Base-by-base conservation (phyloP, 2,888 invertebrate genomes). In the Noctua janthina region DNA sequence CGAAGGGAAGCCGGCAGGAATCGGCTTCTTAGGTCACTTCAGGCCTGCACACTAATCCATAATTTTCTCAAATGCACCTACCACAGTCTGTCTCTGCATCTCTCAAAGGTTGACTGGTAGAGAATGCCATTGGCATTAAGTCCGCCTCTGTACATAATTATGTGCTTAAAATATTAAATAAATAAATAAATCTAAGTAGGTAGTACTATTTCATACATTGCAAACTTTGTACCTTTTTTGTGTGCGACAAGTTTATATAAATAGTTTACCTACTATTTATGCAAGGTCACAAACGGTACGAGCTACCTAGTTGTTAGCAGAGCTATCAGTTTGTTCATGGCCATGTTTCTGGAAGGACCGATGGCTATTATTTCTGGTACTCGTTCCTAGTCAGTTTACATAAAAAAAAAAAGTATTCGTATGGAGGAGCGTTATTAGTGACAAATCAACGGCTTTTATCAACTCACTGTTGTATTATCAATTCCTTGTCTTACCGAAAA, bases 401-500 rank as follows among this genome's bases (percentile, higher is more conserved):
- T 62, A 2, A 62, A 62, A 59, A 3, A 59, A 59, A 59, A 54
- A 54, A 54, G 2, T 23, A 20, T 20, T 59, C 10, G 23, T 59
- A 29, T 0, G 15, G 29, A 23, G 23, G 11, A 56, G 23, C 56
- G 23, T 15, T 29, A n/a, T 29, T 15, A 29, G 15, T 29, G 29
- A 17, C 46, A 75, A 46, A 17, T 13, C 15, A 17, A 35, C n/a
- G 8, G 29, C 3, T 6, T 54, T 62, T 62, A 69, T 79, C 62
- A 62, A 51, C 6, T 51, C n/a, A 10, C 46, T 79, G 56, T 17
- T 39, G 39, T 70, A 23, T 70, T 73, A 73, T 73, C 81, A 5
- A 35, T 10, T 59, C 46, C 6, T 7, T 39, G 17, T 29, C n/a
- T 51, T 62, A 54, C 13, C 20, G 15, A 29, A 67, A 72, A 59